These are phyloP conservation scores for Pollenia angustigena DNA, from an alignment of 2,888 invertebrate species.

Conservation along the genomic window DNA sequence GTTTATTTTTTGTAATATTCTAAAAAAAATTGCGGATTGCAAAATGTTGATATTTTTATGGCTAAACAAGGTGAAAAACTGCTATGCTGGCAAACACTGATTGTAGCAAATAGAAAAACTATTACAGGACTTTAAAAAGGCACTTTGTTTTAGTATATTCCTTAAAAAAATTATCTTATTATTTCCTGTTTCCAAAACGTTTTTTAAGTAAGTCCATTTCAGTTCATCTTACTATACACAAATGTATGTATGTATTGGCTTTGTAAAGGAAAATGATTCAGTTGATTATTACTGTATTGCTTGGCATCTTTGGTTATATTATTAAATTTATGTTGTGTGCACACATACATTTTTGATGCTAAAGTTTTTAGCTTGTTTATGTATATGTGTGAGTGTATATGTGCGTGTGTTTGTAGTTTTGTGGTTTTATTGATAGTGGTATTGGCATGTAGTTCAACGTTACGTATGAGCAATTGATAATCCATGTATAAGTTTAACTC, in stretches of 20 bases:
- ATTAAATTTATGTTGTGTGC: constrained; percentile 18
- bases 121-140: too few species aligned
- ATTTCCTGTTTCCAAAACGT: too few species aligned
- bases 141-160: too few species aligned
- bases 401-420: constrained; percentile 75
- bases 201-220: too few species aligned
- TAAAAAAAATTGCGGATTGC: too few species aligned
- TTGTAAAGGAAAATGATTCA: constrained; percentile 39
- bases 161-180: too few species aligned
- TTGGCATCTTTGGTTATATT: constrained; percentile 12
- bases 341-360: constrained; percentile 2
- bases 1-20: too few species aligned
- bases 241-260: constrained; percentile 32
- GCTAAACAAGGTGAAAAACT: too few species aligned
- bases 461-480: constrained; percentile 23
- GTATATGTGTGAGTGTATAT: too few species aligned
- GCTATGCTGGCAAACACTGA: too few species aligned
- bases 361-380: background rate
- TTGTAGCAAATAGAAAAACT: too few species aligned
- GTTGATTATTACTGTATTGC: constrained; percentile 41
- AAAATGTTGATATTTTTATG: too few species aligned
- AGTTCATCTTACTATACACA: background rate
- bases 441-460: constrained; percentile 21
- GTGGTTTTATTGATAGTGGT: constrained; percentile 40
- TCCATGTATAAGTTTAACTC: constrained; percentile 24